Evolutionary conservation across 2,113 vertebrate genomes (phyloP).

Genomic region (Ellobius talpinus): DNA sequence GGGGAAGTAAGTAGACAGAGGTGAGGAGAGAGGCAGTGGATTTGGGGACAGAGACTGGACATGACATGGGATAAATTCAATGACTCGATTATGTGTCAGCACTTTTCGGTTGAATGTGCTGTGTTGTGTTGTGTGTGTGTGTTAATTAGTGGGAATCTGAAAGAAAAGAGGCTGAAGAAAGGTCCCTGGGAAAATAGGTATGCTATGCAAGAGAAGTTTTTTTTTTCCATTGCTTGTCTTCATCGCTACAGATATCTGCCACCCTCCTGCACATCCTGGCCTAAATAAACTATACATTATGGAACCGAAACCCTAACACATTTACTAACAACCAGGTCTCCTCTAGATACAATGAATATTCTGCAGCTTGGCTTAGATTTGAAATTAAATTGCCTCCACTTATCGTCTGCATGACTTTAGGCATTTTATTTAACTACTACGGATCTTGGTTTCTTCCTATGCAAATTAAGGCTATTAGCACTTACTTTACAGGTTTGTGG

Average conservation of each 20-base stretch:
- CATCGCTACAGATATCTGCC: background rate
- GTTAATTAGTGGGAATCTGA: background rate
- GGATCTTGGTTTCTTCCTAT: background rate
- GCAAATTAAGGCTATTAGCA: background rate
- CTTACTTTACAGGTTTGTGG: background rate
- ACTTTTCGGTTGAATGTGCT: background rate
- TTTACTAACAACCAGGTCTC: background rate
- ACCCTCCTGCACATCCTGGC: background rate
- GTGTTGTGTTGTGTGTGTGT: background rate
- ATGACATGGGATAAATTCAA: no score
- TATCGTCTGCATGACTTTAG: background rate
- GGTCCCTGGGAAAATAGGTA: background rate
- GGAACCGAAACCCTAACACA: background rate
- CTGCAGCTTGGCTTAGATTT: background rate
- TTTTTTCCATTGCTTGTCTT: background rate
- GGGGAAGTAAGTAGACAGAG: no score
- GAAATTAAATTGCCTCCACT: background rate
- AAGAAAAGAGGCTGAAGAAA: background rate
- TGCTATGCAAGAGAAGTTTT: background rate
- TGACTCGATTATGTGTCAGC: background rate
- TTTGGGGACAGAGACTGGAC: background rate
- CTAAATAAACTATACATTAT: background rate
- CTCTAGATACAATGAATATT: background rate
- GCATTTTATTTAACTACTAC: conserved; percentile 22
- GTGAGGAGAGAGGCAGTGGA: background rate